A percentile compares a stretch with the other conserved stretches of the same genome.
Conservation (phyloP, 2,888 invertebrate species). For the Tenthredo scrophulariae region DNA sequence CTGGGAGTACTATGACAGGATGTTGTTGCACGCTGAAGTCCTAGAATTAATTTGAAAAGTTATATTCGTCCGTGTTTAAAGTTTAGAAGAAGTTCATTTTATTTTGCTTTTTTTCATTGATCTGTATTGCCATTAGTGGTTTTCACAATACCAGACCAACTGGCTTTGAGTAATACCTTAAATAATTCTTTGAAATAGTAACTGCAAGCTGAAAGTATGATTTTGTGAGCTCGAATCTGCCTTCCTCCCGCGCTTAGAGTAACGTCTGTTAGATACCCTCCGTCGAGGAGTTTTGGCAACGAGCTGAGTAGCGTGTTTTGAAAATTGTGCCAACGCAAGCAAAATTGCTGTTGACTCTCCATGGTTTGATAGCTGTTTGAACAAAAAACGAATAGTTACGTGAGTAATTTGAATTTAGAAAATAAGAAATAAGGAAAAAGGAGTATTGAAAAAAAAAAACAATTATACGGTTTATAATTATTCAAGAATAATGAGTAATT, state of each 20-base stretch:
- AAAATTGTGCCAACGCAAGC: slow-evolving; percentile 91
- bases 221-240: slow-evolving; percentile 90
- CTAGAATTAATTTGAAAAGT: slow-evolving; percentile 76
- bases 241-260: slow-evolving; percentile 92
- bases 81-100: neutral
- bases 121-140: neutral
- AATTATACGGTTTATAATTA: neutral
- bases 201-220: slow-evolving; percentile 94
- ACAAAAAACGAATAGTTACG: neutral
- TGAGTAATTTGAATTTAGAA: neutral
- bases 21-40: slow-evolving; percentile 85
- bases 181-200: slow-evolving; percentile 94
- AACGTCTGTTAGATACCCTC: slow-evolving; percentile 91
- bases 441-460: neutral
- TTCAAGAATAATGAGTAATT: neutral
- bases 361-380: slow-evolving; percentile 71
- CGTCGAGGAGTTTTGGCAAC: slow-evolving; percentile 88
- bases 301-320: slow-evolving; percentile 89
- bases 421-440: neutral
- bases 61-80: neutral
- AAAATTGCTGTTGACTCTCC: slow-evolving; percentile 88
- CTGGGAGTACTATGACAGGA: slow-evolving; percentile 86
- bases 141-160: slow-evolving; percentile 4
- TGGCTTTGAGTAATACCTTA: slow-evolving; percentile 80
- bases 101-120: neutral